phyloP scores from a whole-genome alignment of 2,113 vertebrate species.

The Neodontobutis hainanensis region DNA sequence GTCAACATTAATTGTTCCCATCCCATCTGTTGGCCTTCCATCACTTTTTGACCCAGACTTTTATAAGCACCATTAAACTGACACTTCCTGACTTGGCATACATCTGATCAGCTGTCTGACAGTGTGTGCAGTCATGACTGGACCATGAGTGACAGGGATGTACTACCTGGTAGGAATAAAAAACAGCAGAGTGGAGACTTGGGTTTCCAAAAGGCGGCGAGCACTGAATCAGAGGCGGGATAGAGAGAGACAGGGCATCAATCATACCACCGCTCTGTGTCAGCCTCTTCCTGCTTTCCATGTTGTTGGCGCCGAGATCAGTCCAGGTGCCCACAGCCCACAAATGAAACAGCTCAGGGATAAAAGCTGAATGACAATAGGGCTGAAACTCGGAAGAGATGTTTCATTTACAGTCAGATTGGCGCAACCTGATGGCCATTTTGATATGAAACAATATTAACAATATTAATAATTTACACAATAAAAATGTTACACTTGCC shows the following conservation, averaged over 20 bases:
- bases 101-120: conserved; percentile 35
- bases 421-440: conserved; percentile 21
- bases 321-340: conserved; percentile 23
- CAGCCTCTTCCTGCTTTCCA: conserved; percentile 46
- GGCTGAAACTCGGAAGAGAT: conserved; percentile 12
- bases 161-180: conserved; percentile 52
- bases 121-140: conserved; percentile 32
- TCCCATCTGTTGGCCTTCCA: conserved; percentile 5
- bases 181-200: conserved; percentile 39
- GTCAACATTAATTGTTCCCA: conserved; percentile 3
- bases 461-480: conserved; percentile 4
- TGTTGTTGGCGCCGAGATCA: conserved; percentile 44
- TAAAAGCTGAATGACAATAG: conserved; percentile 44
- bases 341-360: conserved; percentile 47
- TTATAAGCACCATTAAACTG: conserved; percentile 7
- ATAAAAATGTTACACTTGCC: not conserved
- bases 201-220: conserved; percentile 42
- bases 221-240: conserved; percentile 61
- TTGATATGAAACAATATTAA: conserved; percentile 12
- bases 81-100: conserved; percentile 2
- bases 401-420: conserved; percentile 17
- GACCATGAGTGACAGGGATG: conserved; percentile 46
- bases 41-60: not conserved
- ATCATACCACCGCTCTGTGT: conserved; percentile 49
- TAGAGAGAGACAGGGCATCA: conserved; percentile 54